These are phyloP conservation scores for Scaptomyza hsui DNA, from an alignment of 1,140 invertebrate species.

Conservation along the genomic window DNA sequence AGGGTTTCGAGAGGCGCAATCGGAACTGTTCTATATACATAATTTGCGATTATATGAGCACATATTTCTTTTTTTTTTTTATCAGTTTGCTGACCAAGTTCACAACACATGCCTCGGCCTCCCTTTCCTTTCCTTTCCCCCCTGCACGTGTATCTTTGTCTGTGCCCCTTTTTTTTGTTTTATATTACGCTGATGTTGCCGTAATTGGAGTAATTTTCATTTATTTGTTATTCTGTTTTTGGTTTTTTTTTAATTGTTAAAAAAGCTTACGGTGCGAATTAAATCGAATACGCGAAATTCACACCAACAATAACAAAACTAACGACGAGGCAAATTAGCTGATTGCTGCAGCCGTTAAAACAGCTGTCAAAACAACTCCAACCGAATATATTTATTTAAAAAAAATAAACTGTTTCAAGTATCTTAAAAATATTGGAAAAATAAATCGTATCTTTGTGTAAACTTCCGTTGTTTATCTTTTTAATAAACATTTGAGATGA, in stretches of 20 bases:
- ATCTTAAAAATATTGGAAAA: too few relatives aligned
- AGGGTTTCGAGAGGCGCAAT: neutral
- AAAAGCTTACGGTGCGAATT: conserved; percentile 5
- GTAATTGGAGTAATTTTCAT: conserved; percentile 50
- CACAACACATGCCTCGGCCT: conserved; percentile 10
- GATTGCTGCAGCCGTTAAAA: conserved; percentile 43
- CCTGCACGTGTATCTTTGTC: neutral
- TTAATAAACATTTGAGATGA: too few relatives aligned
- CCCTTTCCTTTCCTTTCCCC: neutral
- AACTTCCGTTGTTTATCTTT: too few relatives aligned
- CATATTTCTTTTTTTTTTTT: neutral
- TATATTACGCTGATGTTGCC: conserved; percentile 40
- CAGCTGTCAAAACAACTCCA: conserved; percentile 69
- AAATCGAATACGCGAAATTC: conserved; percentile 1
- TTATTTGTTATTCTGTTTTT: conserved; percentile 7
- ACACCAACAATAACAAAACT: conserved; percentile 17
- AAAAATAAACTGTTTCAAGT: too few relatives aligned
- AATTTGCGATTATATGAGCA: neutral
- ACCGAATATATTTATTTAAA: neutral
- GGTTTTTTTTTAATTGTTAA: neutral
- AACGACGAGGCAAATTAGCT: conserved; percentile 35
- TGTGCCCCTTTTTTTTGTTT: conserved; percentile 1
- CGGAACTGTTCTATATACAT: conserved; percentile 5
- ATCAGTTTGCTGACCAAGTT: conserved; percentile 42
- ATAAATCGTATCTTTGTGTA: too few relatives aligned